phyloP scores from a whole-genome alignment of 1,140 invertebrate species.

The Atta cephalotes region DNA sequence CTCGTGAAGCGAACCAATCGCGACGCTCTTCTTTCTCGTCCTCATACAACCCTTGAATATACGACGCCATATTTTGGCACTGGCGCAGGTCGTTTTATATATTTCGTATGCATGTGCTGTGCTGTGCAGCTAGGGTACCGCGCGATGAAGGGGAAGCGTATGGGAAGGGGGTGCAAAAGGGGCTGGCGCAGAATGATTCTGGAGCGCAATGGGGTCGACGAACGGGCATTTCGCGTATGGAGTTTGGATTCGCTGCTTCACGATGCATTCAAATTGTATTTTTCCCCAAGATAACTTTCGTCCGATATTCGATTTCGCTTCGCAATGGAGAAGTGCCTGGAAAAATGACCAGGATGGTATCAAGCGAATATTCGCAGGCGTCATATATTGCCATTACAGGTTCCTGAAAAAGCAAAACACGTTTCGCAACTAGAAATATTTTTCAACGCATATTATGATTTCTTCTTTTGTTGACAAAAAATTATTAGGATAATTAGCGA shows the following conservation, averaged over 20 bases:
- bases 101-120: conserved; percentile 78
- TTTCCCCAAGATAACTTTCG: conserved; percentile 65
- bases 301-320: conserved; percentile 46
- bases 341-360: conserved; percentile 32
- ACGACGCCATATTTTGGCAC: conserved; percentile 69
- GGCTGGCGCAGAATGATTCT: background rate
- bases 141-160: background rate
- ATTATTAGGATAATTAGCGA: background rate
- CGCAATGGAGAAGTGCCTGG: conserved; percentile 21
- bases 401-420: conserved; percentile 9
- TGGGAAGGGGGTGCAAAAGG: background rate
- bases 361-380: background rate
- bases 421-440: background rate
- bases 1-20: conserved; percentile 31
- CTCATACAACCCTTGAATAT: conserved; percentile 32
- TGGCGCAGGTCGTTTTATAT: conserved; percentile 60
- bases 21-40: conserved; percentile 8
- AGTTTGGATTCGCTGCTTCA: conserved; percentile 59
- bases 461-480: background rate
- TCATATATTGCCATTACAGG: conserved; percentile 29
- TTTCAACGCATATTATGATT: conserved; percentile 1
- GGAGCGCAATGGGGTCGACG: conserved; percentile 14
- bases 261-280: conserved; percentile 77
- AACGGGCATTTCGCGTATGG: conserved; percentile 39
- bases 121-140: conserved; percentile 23